Evolutionary conservation across 53 echinoderm and acorn worm genomes (phyloP).

Genomic region (Patiria pectinifera): DNA sequence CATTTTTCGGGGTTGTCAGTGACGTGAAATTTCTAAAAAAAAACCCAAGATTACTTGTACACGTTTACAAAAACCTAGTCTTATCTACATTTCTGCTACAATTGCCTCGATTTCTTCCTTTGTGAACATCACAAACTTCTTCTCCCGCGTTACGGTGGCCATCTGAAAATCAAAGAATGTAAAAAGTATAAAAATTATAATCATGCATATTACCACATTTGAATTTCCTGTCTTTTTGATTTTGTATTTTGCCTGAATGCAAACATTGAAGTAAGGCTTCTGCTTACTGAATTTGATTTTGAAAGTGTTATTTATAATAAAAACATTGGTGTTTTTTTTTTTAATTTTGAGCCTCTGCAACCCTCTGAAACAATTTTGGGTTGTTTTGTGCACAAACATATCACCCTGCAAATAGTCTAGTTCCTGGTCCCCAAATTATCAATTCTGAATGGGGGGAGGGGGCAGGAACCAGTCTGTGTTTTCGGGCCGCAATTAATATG

Average conservation of each 20-base stretch:
- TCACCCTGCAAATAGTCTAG: not conserved
- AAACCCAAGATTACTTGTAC: not conserved
- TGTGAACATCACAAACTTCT: conserved; percentile 94
- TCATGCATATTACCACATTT: not conserved
- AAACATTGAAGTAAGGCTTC: too few species aligned
- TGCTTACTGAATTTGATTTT: too few species aligned
- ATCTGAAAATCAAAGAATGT: conserved; percentile 68
- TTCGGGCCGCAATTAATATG: too few species aligned
- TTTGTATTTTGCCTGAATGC: not conserved
- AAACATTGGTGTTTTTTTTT: too few species aligned
- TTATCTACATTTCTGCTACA: conserved; percentile 84
- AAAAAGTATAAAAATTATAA: not conserved
- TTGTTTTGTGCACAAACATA: not conserved
- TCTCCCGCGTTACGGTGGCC: conserved; percentile 85
- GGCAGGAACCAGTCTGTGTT: not conserved
- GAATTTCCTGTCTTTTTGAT: not conserved
- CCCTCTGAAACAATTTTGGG: too few species aligned
- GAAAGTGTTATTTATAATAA: too few species aligned
- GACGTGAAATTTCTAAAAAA: not conserved
- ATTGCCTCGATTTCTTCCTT: conserved; percentile 97
- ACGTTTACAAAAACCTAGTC: conserved; percentile 5
- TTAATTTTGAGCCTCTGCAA: too few species aligned
- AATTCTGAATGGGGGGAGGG: too few species aligned
- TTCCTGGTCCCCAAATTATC: not conserved
- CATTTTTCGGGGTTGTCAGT: not conserved